phyloP scores from a whole-genome alignment of 2,888 invertebrate genomes.

The Tridacna crocea region DNA sequence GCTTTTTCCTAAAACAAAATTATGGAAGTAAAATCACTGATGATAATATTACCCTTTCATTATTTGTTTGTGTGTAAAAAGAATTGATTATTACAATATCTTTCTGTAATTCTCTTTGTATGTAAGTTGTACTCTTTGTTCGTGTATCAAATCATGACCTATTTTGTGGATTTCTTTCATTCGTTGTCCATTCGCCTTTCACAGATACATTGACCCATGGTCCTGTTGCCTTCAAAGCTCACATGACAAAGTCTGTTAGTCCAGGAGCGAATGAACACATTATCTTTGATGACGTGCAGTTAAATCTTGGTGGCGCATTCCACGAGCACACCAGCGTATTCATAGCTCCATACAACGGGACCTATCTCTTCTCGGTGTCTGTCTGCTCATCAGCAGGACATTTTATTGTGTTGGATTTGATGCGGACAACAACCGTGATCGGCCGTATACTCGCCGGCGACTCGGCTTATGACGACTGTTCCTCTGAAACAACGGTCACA shows the following conservation, averaged over 20 bases:
- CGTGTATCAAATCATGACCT: too few species aligned
- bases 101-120: too few species aligned
- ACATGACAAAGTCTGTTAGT: conserved; percentile 2
- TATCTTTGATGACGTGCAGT: conserved; percentile 32
- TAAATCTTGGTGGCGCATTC: conserved; percentile 33
- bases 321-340: conserved; percentile 14
- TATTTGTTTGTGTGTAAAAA: too few species aligned
- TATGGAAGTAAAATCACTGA: too few species aligned
- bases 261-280: conserved; percentile 24
- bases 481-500: conserved; percentile 28
- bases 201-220: background rate
- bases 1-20: too few species aligned
- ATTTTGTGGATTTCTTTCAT: too few species aligned
- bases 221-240: conserved; percentile 32
- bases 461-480: conserved; percentile 10
- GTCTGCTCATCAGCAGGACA: conserved; percentile 25
- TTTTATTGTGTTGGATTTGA: conserved; percentile 34
- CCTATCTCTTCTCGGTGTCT: conserved; percentile 36
- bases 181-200: too few species aligned
- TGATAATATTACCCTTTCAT: too few species aligned
- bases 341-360: conserved; percentile 31
- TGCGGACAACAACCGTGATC: conserved; percentile 20
- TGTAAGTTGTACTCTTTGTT: too few species aligned
- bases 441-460: conserved; percentile 34
- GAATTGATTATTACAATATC: too few species aligned